Evolutionary conservation across 2,797 vertebrate species (phyloP), one percentile per base, ranked within the genome.

Genomic region (Hybognathus amarus): DNA sequence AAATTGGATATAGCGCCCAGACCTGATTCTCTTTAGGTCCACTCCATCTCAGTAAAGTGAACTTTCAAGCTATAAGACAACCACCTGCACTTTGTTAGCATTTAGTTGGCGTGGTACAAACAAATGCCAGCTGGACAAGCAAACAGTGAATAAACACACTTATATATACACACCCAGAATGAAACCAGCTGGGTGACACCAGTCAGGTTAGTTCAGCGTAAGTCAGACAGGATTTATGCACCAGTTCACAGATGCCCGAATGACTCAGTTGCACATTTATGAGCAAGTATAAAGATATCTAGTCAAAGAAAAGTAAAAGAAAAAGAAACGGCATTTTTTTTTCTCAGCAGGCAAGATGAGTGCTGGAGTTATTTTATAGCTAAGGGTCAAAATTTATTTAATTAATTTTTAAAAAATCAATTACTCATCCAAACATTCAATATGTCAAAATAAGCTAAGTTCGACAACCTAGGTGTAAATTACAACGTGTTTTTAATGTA

Each of bases 51-150:
- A 11, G 10, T 10, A 42, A 12, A 77, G 42, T 83, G 47, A 82
- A 81, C 33, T 50, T 69, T 68, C 78, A 36, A 54, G 83, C 64
- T 87, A 85, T 83, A 18, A 83, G 59, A 59, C 56, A 73, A 69
- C 85, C 71, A 90, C 87, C 81, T 87, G 81, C 71, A 70, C 84
- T 87, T 87, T 61, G 88, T 89, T 83, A 83, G n/a, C 27, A 82
- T 81, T 86, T 85, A 68, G 85, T 84, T 79, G 76, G 38, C 45
- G 82, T 83, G 70, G 69, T 40, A 64, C 50, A 84, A 84, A 87
- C 66, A 47, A 68, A 78, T 69, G 64, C 63, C 83, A 87, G 81
- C 83, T 85, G 82, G 84, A 84, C 71, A 59, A 69, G 80, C 85
- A 61, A 69, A 85, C 77, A 83, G 86, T 42, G 81, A 77, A 64